Evolutionary conservation across 2,797 vertebrate species (phyloP).

Genomic region (Premnoplex brunnescens): DNA sequence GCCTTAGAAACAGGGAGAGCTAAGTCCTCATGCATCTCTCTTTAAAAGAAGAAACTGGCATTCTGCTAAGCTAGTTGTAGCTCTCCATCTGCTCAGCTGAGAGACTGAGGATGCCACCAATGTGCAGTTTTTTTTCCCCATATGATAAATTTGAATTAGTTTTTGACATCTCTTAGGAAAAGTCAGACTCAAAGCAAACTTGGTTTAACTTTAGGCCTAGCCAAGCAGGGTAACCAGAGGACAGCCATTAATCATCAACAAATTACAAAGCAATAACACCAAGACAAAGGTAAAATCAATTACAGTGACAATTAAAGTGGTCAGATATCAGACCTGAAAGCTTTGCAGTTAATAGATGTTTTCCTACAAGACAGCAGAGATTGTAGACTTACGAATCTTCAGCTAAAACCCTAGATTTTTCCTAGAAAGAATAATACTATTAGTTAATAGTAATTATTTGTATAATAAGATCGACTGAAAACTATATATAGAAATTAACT

Average conservation of each 20-base stretch:
- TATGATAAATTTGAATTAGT: background rate
- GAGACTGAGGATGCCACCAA: background rate
- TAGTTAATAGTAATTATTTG: background rate
- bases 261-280: conserved; percentile 62
- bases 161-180: conserved; percentile 47
- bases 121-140: background rate
- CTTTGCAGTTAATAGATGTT: conserved; percentile 18
- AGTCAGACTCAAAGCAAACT: conserved; percentile 43
- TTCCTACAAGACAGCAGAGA: background rate
- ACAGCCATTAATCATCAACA: conserved; percentile 68
- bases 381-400: background rate
- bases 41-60: background rate
- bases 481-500: background rate
- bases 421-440: background rate
- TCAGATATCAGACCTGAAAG: conserved; percentile 47
- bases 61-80: background rate
- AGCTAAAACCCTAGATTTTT: background rate
- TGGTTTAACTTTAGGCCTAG: background rate
- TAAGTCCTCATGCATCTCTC: background rate
- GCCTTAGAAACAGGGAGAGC: background rate
- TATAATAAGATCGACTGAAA: background rate
- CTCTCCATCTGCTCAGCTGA: background rate
- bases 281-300: conserved; percentile 75
- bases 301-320: conserved; percentile 64
- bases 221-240: conserved; percentile 45